A percentile compares a stretch with the other conserved stretches of the same genome.
Evolutionary conservation across 2,888 invertebrate species (phyloP).

Genomic region (Melieria omissa): DNA sequence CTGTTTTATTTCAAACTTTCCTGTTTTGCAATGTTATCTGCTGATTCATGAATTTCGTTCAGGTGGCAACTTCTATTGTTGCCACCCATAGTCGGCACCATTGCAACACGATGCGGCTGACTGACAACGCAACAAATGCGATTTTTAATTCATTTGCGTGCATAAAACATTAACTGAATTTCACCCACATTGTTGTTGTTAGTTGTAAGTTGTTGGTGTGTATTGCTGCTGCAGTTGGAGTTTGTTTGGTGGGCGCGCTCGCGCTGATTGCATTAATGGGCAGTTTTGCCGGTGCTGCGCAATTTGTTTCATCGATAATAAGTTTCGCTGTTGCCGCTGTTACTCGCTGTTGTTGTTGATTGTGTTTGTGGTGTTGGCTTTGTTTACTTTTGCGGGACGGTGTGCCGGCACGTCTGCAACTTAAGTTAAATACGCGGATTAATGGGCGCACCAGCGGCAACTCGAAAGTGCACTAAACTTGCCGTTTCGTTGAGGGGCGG

Average conservation of each 20-base stretch:
- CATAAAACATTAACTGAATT: neutral
- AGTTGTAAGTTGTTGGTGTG: neutral
- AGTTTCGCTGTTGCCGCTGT: constrained; percentile 15
- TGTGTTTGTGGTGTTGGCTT: constrained; percentile 38
- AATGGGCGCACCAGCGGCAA: constrained; percentile 17
- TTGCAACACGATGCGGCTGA: no score
- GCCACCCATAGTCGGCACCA: no score
- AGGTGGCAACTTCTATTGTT: no score
- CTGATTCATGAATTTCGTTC: no score
- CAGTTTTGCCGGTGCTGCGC: constrained; percentile 41
- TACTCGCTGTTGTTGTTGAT: constrained; percentile 41
- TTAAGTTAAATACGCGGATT: constrained; percentile 31
- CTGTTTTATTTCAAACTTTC: no score
- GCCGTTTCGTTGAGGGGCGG: no score
- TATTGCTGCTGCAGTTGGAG: neutral
- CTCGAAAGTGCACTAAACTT: constrained; percentile 11
- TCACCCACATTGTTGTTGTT: neutral
- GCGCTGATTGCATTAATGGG: constrained; percentile 44
- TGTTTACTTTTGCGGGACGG: constrained; percentile 49
- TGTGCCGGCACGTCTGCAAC: constrained; percentile 22
- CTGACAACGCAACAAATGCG: no score
- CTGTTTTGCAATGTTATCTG: no score
- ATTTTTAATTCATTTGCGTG: neutral
- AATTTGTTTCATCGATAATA: constrained; percentile 51
- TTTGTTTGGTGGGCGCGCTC: constrained; percentile 35